Conservation (phyloP, 2,797 vertebrate genomes). For the Stomatorhinus walkeri region DNA sequence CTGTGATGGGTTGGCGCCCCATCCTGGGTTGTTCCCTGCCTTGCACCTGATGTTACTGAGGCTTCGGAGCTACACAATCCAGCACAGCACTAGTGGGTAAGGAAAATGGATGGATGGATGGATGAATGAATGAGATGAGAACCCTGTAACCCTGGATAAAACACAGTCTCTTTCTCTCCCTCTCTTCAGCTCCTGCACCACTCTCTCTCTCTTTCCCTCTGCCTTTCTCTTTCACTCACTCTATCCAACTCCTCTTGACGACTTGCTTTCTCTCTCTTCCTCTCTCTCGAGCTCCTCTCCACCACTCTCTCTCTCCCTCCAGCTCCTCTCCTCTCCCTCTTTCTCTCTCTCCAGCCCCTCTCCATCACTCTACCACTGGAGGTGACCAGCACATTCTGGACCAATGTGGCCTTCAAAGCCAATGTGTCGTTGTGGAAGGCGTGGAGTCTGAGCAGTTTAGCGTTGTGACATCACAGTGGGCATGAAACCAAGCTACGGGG, state of each 20-base stretch:
- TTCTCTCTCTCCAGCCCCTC: not conserved
- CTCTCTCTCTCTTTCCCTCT: not conserved
- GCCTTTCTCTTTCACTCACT: not conserved
- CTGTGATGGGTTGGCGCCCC: not conserved
- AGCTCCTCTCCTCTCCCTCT: not conserved
- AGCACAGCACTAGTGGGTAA: not conserved
- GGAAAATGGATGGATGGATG: not conserved
- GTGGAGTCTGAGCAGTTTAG: not conserved
- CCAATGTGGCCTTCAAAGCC: not conserved
- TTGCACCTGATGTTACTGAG: not conserved
- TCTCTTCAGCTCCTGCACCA: not conserved
- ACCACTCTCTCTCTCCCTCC: too few relatives aligned
- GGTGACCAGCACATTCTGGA: not conserved
- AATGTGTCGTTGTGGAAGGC: not conserved
- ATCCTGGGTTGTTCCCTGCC: not conserved
- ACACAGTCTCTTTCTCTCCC: not conserved
- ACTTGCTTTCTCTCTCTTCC: too few relatives aligned
- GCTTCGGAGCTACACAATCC: not conserved
- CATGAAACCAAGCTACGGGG: not conserved
- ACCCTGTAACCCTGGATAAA: not conserved
- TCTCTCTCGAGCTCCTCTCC: too few relatives aligned
- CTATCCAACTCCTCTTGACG: not conserved
- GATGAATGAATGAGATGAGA: not conserved
- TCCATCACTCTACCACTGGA: not conserved
- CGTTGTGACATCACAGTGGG: not conserved